Base-by-base conservation (phyloP, 1,140 invertebrate species). In the Globodera rostochiensis region DNA sequence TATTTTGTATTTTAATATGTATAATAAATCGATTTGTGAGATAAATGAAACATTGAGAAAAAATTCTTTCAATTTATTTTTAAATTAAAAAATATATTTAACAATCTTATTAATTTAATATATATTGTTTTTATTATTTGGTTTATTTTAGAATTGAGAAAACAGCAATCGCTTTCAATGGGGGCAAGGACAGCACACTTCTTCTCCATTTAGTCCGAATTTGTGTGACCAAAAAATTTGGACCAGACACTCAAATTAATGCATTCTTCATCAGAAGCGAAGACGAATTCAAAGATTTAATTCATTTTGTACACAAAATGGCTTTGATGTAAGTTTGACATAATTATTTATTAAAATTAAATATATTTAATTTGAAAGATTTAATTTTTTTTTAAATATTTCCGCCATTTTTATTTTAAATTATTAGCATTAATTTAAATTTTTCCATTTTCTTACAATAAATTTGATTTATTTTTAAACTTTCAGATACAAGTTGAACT, bases 161-260 rank as follows among this genome's bases (percentile, higher is more conserved):
- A 90, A 84, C 83, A 57, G 83, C 85, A n/a, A 60, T 86, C 50
- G 94, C 94, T 78, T 98, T 98, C 88, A 98, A 98, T 91, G 96
- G 97, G 47, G 97, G 97, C 8, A 98, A 98, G 91, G 97, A 98
- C 91, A 98, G 96, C 89, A 87, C 85, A 0, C 66, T 84, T 53
- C 64, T 86, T 7, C 60, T 86, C 25, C 85, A 86, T 81, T 74
- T 86, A 19, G 45, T 86, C 21, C 64, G 86, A 45, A 60, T 66
- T 57, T 69, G 76, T 50, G 78, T 86, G 45, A 82, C 86, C 53
- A 74, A 82, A 50, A 64, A 78, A 85, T 85, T 76, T 80, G 84
- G 84, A 6, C 13, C n/a, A 15, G 49, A 80, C 36, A 81, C 45
- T 53, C 25, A 25, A 69, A 74, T 85, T 21, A 71, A 73, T 46